Conservation (phyloP, 2,113 vertebrate genomes). For the Crocuta crocuta region DNA sequence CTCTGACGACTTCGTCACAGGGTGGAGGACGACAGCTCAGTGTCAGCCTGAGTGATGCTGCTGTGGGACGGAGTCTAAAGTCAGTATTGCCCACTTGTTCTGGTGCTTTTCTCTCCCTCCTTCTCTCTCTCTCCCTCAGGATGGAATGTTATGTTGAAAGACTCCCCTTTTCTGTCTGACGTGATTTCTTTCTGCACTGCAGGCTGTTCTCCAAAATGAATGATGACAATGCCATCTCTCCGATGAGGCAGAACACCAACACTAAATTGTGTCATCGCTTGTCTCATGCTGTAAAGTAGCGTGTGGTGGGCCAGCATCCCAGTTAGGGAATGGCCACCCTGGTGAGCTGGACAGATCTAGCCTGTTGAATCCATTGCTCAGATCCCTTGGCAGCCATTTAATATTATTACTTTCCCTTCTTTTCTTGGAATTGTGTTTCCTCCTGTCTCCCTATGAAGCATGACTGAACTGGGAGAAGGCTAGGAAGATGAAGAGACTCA, state of each 20-base stretch:
- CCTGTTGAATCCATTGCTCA: conserved; percentile 91
- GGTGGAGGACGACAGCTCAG: background rate
- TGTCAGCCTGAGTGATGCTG: rapidly evolving
- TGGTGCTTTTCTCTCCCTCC: background rate
- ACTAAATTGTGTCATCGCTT: conserved; percentile 96
- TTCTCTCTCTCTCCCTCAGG: conserved; percentile 53
- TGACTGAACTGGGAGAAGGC: conserved; percentile 73
- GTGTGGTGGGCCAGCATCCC: conserved; percentile 87
- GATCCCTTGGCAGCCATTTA: conserved; percentile 89
- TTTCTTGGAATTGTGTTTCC: conserved; percentile 88
- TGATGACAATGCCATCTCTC: conserved; percentile 94
- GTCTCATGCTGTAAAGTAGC: conserved; percentile 91
- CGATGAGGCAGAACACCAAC: conserved; percentile 91
- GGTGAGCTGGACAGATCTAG: conserved; percentile 83
- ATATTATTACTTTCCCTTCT: conserved; percentile 92
- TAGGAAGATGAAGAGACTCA: conserved; percentile 70
- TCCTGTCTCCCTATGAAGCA: conserved; percentile 83
- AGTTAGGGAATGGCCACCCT: conserved; percentile 82
- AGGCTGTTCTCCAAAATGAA: conserved; percentile 87
- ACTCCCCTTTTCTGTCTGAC: conserved; percentile 85
- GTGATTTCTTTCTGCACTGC: conserved; percentile 88
- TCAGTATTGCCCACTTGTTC: background rate
- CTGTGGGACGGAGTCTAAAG: background rate
- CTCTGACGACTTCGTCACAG: background rate
- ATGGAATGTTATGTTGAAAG: conserved; percentile 88